Percentiles rank a stretch among this genome's conserved stretches.
Evolutionary conservation across 37 sponge, comb jelly and placozoan genomes (phyloP).

Genomic region (Cliona cf. orientalis): DNA sequence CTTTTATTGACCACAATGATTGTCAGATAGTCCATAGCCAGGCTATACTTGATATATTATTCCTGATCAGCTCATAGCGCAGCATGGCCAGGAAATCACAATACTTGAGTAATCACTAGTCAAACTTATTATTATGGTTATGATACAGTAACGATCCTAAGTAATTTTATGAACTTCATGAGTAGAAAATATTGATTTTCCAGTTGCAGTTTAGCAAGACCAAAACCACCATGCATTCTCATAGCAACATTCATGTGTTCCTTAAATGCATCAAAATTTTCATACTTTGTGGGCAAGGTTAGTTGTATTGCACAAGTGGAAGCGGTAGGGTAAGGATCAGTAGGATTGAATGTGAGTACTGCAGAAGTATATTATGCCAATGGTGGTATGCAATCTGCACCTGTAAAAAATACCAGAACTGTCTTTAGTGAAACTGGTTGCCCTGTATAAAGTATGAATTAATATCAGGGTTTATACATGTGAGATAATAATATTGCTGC

Average conservation of each 20-base stretch:
- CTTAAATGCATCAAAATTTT: conserved; percentile 17
- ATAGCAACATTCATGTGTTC: background rate
- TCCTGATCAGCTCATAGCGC: too few relatives aligned
- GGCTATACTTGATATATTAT: too few relatives aligned
- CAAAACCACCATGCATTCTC: conserved; percentile 26
- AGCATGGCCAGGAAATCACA: too few relatives aligned
- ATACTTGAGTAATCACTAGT: background rate
- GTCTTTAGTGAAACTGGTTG: too few relatives aligned
- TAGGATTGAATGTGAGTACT: background rate
- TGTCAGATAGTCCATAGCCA: too few relatives aligned
- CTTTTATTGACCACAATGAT: background rate
- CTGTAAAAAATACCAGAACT: conserved; percentile 35
- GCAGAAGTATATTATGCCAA: background rate
- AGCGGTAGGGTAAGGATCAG: conserved; percentile 16
- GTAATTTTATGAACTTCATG: background rate
- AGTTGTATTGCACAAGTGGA: conserved; percentile 39
- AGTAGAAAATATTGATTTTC: background rate
- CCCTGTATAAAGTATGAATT: too few relatives aligned
- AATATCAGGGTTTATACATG: too few relatives aligned
- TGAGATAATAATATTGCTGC: too few relatives aligned
- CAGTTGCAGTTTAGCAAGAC: too few relatives aligned
- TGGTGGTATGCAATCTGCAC: conserved; percentile 29
- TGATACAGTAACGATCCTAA: background rate
- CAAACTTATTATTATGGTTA: background rate
- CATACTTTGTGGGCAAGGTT: conserved; percentile 42